phyloP scores from a whole-genome alignment of 2,113 vertebrate species.

The Antechinus stuartii region DNA sequence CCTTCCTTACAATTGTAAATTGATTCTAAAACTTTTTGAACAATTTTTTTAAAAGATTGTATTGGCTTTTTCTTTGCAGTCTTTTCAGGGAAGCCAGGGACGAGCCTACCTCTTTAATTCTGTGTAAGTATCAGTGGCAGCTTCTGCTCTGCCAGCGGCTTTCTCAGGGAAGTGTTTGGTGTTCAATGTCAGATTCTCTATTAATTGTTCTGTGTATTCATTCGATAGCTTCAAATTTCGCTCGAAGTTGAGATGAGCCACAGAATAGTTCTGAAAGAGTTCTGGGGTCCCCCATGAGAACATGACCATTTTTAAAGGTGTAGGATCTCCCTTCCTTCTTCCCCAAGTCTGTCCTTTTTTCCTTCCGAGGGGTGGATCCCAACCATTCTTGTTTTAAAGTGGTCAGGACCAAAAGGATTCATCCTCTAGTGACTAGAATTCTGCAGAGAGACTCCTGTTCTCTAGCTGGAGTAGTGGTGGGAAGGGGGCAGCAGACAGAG shows the following conservation, averaged over 20 bases:
- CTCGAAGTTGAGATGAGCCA: not conserved
- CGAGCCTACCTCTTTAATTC: conserved; percentile 99
- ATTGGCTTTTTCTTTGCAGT: conserved; percentile 85
- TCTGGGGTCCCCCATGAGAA: not conserved
- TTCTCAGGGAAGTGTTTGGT: not conserved
- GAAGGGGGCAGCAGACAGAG: not conserved
- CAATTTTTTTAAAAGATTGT: not conserved
- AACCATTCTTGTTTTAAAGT: not conserved
- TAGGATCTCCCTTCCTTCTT: not conserved
- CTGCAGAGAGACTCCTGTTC: too few species aligned
- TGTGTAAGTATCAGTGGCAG: conserved; percentile 91
- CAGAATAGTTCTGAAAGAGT: not conserved
- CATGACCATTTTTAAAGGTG: not conserved
- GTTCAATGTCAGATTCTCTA: fast-evolving
- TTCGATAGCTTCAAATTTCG: not conserved
- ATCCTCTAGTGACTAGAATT: not conserved
- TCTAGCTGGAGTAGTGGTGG: too few species aligned
- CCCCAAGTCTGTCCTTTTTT: too few species aligned
- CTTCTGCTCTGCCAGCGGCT: fast-evolving
- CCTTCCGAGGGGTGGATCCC: too few species aligned
- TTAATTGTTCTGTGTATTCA: fast-evolving
- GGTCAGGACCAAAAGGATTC: not conserved
- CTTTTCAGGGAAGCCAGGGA: conserved; percentile 99
- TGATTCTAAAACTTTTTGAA: not conserved
- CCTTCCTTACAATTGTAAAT: fast-evolving